Evolutionary conservation across 1,140 invertebrate genomes (phyloP).

Genomic region (Drosophila ambigua): DNA sequence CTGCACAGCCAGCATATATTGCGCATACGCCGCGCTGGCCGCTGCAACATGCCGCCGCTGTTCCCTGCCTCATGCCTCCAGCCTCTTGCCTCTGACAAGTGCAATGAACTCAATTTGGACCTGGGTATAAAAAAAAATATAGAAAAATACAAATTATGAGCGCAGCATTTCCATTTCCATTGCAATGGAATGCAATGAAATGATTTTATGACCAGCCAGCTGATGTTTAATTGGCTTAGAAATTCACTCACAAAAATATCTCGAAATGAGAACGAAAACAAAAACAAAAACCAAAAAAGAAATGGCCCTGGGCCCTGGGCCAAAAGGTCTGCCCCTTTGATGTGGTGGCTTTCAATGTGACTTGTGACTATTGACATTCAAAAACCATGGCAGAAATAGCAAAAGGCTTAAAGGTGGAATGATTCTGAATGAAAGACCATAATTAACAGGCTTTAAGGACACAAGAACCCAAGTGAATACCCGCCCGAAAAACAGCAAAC

Average conservation of each 20-base stretch:
- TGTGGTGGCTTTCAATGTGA: slow-evolving; percentile 33
- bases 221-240: slow-evolving; percentile 68
- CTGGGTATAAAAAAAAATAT: slow-evolving; percentile 21
- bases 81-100: slow-evolving; percentile 53
- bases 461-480: slow-evolving; percentile 35
- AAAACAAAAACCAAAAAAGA: slow-evolving; percentile 26
- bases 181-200: slow-evolving; percentile 43
- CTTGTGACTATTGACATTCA: slow-evolving; percentile 36
- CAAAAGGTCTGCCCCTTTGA: slow-evolving; percentile 32
- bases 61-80: slow-evolving; percentile 32
- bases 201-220: slow-evolving; percentile 57
- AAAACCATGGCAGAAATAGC: slow-evolving; percentile 1
- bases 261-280: slow-evolving; percentile 8
- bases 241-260: slow-evolving; percentile 26
- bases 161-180: slow-evolving; percentile 54
- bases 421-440: slow-evolving; percentile 26
- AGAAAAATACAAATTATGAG: slow-evolving; percentile 59
- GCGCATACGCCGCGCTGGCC: slow-evolving; percentile 71
- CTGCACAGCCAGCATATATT: slow-evolving; percentile 80
- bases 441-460: slow-evolving; percentile 62
- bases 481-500: slow-evolving; percentile 12
- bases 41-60: slow-evolving; percentile 37
- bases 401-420: slow-evolving; percentile 38
- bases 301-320: background rate
- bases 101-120: slow-evolving; percentile 75